Percentiles rank a stretch among this genome's conserved stretches.
Evolutionary conservation across 2,888 invertebrate genomes (phyloP).

Genomic region (Habroteleia sp.): DNA sequence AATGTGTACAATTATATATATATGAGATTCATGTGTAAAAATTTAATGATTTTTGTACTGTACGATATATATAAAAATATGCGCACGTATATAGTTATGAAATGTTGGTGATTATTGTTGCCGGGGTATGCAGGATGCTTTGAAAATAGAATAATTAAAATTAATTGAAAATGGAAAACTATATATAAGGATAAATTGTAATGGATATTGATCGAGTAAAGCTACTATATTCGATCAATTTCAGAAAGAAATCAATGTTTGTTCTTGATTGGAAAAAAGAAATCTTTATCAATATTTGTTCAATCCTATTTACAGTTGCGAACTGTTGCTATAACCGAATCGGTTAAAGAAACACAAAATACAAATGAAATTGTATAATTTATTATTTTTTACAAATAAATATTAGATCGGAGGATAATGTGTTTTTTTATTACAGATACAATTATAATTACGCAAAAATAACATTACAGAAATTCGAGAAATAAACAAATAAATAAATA

Average conservation of each 20-base stretch:
- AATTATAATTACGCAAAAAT: no score
- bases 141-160: constrained; percentile 26
- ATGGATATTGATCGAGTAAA: background rate
- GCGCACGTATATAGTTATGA: constrained; percentile 50
- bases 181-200: constrained; percentile 1
- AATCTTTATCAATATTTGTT: constrained; percentile 16
- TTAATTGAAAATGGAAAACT: constrained; percentile 2
- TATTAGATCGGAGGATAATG: constrained; percentile 33
- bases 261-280: constrained; percentile 1
- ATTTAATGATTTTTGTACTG: constrained; percentile 59
- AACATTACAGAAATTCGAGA: no score
- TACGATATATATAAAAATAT: constrained; percentile 49
- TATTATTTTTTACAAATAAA: constrained; percentile 63
- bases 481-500: no score
- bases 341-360: constrained; percentile 11
- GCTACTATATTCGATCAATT: background rate
- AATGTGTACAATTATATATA: constrained; percentile 62
- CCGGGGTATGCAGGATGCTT: constrained; percentile 55
- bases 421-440: no score
- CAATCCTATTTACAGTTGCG: constrained; percentile 4
- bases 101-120: constrained; percentile 58
- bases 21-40: constrained; percentile 59
- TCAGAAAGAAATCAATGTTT: background rate
- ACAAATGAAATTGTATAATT: constrained; percentile 58
- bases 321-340: constrained; percentile 3